These are phyloP conservation scores for Rhinichthys klamathensis DNA, from an alignment of 2,113 vertebrate species.

Conservation along the genomic window DNA sequence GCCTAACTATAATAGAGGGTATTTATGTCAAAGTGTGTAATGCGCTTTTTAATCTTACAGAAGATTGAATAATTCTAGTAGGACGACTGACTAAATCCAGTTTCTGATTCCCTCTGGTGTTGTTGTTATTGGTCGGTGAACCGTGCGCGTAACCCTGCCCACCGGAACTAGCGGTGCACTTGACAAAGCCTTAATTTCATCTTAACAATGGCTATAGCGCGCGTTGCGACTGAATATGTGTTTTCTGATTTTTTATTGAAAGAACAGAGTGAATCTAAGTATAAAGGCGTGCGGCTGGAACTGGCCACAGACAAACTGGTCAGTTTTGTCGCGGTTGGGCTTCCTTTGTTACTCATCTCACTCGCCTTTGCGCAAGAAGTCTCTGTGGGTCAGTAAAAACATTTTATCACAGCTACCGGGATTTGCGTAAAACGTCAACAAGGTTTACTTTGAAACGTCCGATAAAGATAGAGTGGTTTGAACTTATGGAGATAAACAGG, in stretches of 20 bases:
- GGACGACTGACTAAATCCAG: neutral
- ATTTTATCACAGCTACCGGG: neutral
- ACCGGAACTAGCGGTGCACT: conserved; percentile 34
- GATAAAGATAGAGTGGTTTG: neutral
- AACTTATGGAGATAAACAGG: neutral
- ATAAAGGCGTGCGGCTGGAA: conserved; percentile 90
- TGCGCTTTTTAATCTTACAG: neutral
- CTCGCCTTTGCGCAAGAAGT: conserved; percentile 96
- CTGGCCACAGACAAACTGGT: conserved; percentile 91
- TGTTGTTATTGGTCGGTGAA: conserved; percentile 5
- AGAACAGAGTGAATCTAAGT: conserved; percentile 85
- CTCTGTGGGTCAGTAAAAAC: conserved; percentile 84
- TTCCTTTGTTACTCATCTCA: conserved; percentile 94
- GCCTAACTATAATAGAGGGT: neutral
- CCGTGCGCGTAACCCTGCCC: neutral
- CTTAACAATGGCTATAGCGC: conserved; percentile 88
- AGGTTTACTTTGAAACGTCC: neutral
- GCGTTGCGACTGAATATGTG: conserved; percentile 93
- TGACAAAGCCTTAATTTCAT: conserved; percentile 49
- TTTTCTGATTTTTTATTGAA: conserved; percentile 95
- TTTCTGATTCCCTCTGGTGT: neutral
- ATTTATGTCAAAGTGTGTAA: neutral
- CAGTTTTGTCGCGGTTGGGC: conserved; percentile 87
- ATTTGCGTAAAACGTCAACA: neutral
- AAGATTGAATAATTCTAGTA: neutral